phyloP scores from a whole-genome alignment of 2,797 vertebrate species.

The Helostoma temminkii region DNA sequence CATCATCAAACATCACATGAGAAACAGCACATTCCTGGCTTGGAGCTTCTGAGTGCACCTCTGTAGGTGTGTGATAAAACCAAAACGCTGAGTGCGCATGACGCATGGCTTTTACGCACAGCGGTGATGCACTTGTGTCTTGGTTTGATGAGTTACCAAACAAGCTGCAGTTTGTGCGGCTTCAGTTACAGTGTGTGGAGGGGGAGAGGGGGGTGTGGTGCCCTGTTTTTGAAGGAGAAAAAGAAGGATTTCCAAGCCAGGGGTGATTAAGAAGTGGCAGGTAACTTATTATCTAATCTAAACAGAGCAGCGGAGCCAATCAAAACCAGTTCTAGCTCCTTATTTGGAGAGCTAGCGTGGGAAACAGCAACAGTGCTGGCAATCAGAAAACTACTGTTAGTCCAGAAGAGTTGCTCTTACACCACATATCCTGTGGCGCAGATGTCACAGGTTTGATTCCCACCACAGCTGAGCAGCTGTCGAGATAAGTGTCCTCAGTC shows the following conservation, averaged over 20 bases:
- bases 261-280: constrained; percentile 60
- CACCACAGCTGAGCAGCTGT: constrained; percentile 45
- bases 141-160: constrained; percentile 51
- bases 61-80: constrained; percentile 9
- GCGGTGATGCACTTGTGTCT: constrained; percentile 20
- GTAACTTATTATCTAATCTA: constrained; percentile 69
- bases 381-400: constrained; percentile 32
- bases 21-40: neutral
- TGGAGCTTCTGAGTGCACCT: neutral
- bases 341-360: constrained; percentile 55
- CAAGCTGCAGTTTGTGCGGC: constrained; percentile 41
- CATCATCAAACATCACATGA: neutral
- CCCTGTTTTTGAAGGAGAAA: neutral
- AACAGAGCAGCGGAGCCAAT: constrained; percentile 53
- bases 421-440: constrained; percentile 4
- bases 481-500: constrained; percentile 13
- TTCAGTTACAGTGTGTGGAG: constrained; percentile 20
- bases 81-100: constrained; percentile 16
- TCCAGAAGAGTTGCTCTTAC: constrained; percentile 14
- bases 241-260: constrained; percentile 5
- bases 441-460: constrained; percentile 49
- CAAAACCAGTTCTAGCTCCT: constrained; percentile 20
- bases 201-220: neutral
- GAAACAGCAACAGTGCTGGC: constrained; percentile 50
- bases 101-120: constrained; percentile 52